These are phyloP conservation scores for Chydorus sphaericus DNA, from an alignment of 2,888 invertebrate genomes.

Conservation along the genomic window DNA sequence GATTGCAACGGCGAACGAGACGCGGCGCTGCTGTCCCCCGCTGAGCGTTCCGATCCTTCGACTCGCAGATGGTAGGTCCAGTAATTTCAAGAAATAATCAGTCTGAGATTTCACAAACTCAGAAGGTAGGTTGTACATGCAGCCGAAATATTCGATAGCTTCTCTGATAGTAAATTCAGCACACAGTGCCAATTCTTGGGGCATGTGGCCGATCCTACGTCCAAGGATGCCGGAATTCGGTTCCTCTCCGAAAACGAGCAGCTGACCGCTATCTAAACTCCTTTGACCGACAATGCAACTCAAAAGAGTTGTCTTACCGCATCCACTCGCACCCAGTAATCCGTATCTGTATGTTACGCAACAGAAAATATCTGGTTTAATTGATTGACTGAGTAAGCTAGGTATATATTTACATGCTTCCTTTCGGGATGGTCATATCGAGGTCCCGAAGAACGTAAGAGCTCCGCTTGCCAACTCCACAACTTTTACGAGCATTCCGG, in stretches of 20 bases:
- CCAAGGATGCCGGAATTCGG: slow-evolving; percentile 85
- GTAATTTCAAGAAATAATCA: slow-evolving; percentile 72
- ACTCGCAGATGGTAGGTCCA: slow-evolving; percentile 75
- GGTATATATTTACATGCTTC: slow-evolving; percentile 59
- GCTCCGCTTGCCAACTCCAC: slow-evolving; percentile 71
- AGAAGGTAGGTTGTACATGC: slow-evolving; percentile 84
- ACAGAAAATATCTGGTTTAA: slow-evolving; percentile 16
- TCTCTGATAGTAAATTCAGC: slow-evolving; percentile 87
- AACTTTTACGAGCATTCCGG: slow-evolving; percentile 73
- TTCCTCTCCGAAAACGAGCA: slow-evolving; percentile 75
- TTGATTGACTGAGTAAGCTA: not conserved
- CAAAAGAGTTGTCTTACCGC: slow-evolving; percentile 84
- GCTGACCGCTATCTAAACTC: slow-evolving; percentile 68
- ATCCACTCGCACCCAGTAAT: slow-evolving; percentile 83
- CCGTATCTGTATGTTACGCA: slow-evolving; percentile 86
- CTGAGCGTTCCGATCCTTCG: slow-evolving; percentile 65
- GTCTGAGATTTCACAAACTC: slow-evolving; percentile 63
- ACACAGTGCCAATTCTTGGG: slow-evolving; percentile 78
- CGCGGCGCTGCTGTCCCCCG: slow-evolving; percentile 79
- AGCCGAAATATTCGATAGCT: slow-evolving; percentile 91
- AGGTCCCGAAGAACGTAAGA: slow-evolving; percentile 76
- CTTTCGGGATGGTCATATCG: slow-evolving; percentile 85
- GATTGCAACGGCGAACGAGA: slow-evolving; percentile 79
- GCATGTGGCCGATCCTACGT: slow-evolving; percentile 90
- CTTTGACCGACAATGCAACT: slow-evolving; percentile 83